Conservation (phyloP, 2,113 vertebrate genomes). For the Eurypyga helias region DNA sequence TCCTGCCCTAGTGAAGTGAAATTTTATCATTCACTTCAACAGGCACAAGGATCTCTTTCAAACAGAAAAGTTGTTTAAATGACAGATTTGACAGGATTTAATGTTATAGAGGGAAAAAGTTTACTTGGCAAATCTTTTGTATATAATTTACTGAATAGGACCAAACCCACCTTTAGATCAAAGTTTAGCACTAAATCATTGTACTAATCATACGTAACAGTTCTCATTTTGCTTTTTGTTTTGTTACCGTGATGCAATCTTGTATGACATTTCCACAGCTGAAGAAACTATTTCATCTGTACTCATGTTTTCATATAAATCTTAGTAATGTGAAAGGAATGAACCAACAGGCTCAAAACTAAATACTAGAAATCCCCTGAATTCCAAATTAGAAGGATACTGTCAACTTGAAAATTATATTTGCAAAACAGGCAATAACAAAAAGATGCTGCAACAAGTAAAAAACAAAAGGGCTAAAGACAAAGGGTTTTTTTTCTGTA, state of each 20-base stretch:
- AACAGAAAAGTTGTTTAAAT: neutral
- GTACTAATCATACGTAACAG: neutral
- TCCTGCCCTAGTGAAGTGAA: neutral
- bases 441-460: neutral
- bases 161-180: neutral
- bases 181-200: neutral
- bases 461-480: neutral
- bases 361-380: slow-evolving; percentile 50
- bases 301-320: slow-evolving; percentile 13
- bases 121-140: neutral
- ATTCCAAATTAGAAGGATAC: slow-evolving; percentile 6
- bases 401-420: neutral
- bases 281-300: slow-evolving; percentile 10
- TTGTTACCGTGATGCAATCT: neutral
- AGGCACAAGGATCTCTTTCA: neutral
- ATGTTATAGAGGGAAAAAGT: neutral
- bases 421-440: neutral
- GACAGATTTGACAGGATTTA: neutral
- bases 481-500: neutral
- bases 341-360: slow-evolving; percentile 15
- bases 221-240: neutral
- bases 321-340: slow-evolving; percentile 50
- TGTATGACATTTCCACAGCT: slow-evolving; percentile 10
- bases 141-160: neutral
- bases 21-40: neutral